Evolutionary conservation across 2,797 vertebrate species (phyloP).

Genomic region (Lateolabrax maculatus): DNA sequence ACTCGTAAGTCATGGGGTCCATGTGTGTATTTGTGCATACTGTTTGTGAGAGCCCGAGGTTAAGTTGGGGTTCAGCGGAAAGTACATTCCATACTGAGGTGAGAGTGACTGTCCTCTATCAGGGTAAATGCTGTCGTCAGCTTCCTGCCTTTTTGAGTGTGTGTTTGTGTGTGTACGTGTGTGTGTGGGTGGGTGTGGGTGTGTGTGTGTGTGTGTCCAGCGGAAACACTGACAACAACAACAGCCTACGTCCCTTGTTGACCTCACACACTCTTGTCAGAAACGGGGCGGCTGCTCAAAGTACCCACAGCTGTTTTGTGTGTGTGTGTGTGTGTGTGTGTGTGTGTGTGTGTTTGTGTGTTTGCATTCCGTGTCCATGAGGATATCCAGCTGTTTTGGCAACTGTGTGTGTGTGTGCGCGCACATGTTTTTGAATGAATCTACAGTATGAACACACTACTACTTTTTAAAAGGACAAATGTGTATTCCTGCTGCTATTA

Average conservation of each 20-base stretch:
- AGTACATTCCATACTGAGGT: conserved; percentile 60
- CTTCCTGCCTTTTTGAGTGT: conserved; percentile 38
- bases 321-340: background rate
- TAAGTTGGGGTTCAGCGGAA: conserved; percentile 33
- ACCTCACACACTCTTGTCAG: conserved; percentile 61
- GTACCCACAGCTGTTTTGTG: conserved; percentile 58
- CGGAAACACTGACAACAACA: conserved; percentile 54
- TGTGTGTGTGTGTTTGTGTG: conserved; percentile 28
- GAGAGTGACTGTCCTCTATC: conserved; percentile 47
- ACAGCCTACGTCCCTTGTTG: conserved; percentile 43
- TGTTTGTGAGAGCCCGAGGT: conserved; percentile 16
- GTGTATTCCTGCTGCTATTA: background rate
- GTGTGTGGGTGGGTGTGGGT: background rate
- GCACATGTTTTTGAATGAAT: conserved; percentile 24
- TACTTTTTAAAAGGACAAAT: conserved; percentile 15
- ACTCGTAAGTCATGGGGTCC: background rate
- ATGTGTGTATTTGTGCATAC: conserved; percentile 7
- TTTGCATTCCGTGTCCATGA: conserved; percentile 50
- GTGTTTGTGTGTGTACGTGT: background rate
- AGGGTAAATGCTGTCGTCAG: conserved; percentile 46
- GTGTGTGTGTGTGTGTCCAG: conserved; percentile 2
- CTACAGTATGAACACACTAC: background rate
- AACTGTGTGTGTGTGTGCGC: conserved; percentile 11
- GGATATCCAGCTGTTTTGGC: conserved; percentile 54
- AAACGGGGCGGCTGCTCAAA: conserved; percentile 48